Conservation (phyloP, 2,113 vertebrate genomes). For the Chionodraco myersi region DNA sequence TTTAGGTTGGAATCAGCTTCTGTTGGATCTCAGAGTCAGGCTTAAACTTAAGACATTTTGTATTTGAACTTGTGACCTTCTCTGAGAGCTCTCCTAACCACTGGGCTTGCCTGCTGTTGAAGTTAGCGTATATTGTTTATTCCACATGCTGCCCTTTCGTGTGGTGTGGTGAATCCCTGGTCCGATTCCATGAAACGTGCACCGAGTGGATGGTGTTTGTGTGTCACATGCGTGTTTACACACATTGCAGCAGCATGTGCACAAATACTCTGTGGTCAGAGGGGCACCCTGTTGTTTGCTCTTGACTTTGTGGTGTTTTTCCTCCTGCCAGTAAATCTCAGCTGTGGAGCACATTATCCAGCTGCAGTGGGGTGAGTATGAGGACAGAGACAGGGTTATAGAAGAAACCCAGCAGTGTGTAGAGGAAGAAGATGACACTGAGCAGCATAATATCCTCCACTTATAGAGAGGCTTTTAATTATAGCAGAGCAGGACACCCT, state of each 20-base stretch:
- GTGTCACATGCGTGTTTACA: slow-evolving; percentile 16
- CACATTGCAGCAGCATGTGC: slow-evolving; percentile 21
- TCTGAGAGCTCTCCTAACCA: slow-evolving; percentile 19
- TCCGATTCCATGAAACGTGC: slow-evolving; percentile 24
- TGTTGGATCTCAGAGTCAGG: neutral
- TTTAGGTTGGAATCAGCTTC: neutral
- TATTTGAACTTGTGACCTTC: slow-evolving; percentile 43
- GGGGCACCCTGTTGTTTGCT: slow-evolving; percentile 62
- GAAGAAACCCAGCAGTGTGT: slow-evolving; percentile 33
- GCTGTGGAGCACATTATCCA: slow-evolving; percentile 70
- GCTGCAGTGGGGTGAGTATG: slow-evolving; percentile 60
- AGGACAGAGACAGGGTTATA: slow-evolving; percentile 58
- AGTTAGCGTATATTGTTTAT: slow-evolving; percentile 48
- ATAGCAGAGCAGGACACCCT: slow-evolving; percentile 26
- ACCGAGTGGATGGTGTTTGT: slow-evolving; percentile 1
- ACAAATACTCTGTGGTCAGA: slow-evolving; percentile 31
- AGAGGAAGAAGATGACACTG: slow-evolving; percentile 14
- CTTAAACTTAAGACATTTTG: neutral
- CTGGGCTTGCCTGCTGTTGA: slow-evolving; percentile 10
- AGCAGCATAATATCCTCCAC: slow-evolving; percentile 26
- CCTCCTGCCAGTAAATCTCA: slow-evolving; percentile 72
- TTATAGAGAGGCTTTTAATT: slow-evolving; percentile 25
- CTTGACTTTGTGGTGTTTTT: slow-evolving; percentile 66
- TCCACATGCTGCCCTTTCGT: slow-evolving; percentile 30
- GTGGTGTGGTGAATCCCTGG: slow-evolving; percentile 18